These are phyloP conservation scores for Dastarcus helophoroides DNA, from an alignment of 2,888 invertebrate species.

Conservation along the genomic window DNA sequence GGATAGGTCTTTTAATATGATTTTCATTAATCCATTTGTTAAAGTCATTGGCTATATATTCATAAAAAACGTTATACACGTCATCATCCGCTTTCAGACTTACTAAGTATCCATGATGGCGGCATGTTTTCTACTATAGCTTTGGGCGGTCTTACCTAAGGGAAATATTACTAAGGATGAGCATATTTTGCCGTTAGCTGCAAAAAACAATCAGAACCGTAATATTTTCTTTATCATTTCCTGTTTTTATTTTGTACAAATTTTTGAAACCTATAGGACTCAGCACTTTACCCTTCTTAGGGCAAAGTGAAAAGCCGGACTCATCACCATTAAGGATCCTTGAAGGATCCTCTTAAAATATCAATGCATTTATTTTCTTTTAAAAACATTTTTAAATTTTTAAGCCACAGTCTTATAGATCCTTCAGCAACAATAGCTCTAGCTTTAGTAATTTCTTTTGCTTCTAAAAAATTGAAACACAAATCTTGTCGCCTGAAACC, in stretches of 20 bases:
- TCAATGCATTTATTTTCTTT: constrained; percentile 7
- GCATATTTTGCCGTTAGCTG: constrained; percentile 9
- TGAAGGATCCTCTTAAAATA: constrained; percentile 15
- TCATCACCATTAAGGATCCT: constrained; percentile 29
- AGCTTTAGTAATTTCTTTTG: constrained; percentile 14
- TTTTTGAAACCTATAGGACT: constrained; percentile 13
- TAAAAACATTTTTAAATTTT: constrained; percentile 12
- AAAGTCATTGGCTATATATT: constrained; percentile 17
- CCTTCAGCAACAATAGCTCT: constrained; percentile 15
- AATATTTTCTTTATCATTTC: constrained; percentile 15
- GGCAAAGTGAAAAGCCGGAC: constrained; percentile 24
- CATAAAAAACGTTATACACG: constrained; percentile 17
- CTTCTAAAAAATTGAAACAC: constrained; percentile 15
- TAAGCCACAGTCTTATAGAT: constrained; percentile 17
- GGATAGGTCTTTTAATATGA: constrained; percentile 15
- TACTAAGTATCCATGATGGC: constrained; percentile 13
- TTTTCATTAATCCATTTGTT: constrained; percentile 13
- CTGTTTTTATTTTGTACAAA: constrained; percentile 9
- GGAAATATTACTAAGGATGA: constrained; percentile 9
- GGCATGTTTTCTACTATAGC: constrained; percentile 15
- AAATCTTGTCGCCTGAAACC: constrained; percentile 14
- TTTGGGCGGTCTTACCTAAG: constrained; percentile 14
- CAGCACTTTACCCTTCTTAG: constrained; percentile 12
- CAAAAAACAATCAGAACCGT: constrained; percentile 14
- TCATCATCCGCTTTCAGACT: constrained; percentile 22